Base-by-base conservation (phyloP, 2,888 invertebrate genomes). In the Nipponacmea schrenckii region DNA sequence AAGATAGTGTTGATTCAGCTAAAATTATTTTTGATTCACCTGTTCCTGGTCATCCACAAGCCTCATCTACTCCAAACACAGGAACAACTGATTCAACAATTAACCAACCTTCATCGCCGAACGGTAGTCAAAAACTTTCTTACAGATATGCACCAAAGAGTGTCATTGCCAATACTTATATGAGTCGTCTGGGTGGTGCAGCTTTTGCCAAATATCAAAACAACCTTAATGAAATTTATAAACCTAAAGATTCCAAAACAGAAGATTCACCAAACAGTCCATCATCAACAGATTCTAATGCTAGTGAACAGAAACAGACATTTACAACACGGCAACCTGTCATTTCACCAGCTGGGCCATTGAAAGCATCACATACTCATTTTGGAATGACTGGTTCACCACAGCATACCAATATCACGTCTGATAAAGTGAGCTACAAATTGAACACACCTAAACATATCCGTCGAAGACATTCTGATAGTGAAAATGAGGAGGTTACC, bases 111-210 rank as follows among this genome's bases (percentile, higher is more conserved):
- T 26, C 24, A 20, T 44, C 67, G 3, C 44, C 27, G 2, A 79
- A 76, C 56, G 65, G 76, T 17, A 75, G 75, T 64, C 80, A 80
- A 67, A 74, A 70, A 48, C 78, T 79, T 12, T 79, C 80, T 31
- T 77, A 74, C 70, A 83, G 87, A 70, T 88, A 86, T 78, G 88
- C 89, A 26, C 83, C 88, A 7, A 85, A 85, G 72, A 87, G 84
- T 79, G 86, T 86, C 68, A 89, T 89, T 46, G 85, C 87, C 46
- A 87, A 87, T 76, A 88, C 88, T 4, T 89, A 89, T 78, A 86
- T 87, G 76, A 82, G 78, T 20, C 79, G 80, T 68, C 77, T 84
- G 73, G 85, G 82, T 56, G 74, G 80, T 31, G 81, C 80, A 27
- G 83, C 85, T 5, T 74, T 85, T 71, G 84, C 85, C 67, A 83